Base-by-base conservation (phyloP, 2,113 vertebrate genomes). In the Colistium nudipinnis region DNA sequence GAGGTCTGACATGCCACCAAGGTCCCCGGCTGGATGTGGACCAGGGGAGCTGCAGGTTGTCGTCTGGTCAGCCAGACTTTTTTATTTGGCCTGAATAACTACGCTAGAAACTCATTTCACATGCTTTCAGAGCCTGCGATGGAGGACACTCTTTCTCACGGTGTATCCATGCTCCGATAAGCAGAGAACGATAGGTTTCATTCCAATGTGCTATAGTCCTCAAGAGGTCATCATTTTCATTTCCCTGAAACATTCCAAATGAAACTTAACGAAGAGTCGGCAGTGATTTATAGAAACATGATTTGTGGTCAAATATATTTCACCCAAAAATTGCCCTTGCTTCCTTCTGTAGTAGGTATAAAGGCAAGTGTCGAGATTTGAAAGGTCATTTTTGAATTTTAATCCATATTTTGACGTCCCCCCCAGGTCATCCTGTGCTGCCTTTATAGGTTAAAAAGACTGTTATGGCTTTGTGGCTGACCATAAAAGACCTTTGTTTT, bases 401-500 rank as follows among this genome's bases (percentile, higher is more conserved):
- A 70, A 81, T 78, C 65, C 70, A 49, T 77, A 67, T 56, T 70
- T 83, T 62, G 62, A 36, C 48, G 25, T n/a, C 25, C 62, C 62
- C 48, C 61, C 60, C 64, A 51, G 55, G 39, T 61, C 66, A 20
- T 60, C 70, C 31, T 45, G 61, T 8, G 10, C 20, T 17, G n/a
- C 28, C 70, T 77, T 84, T 69, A 61, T 57, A 71, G 63, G 74
- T 81, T 86, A 76, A 88, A 87, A 65, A 62, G 61, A 43, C 62
- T 70, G 45, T 77, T 78, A 70, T 35, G 59, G 64, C 49, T 77
- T 77, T 81, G 77, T 60, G 65, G 67, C 82, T 77, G 67, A 76
- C 82, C 78, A 74, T 60, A 63, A 78, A 85, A 70, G 44, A 75
- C 76, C 71, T 68, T 74, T 80, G 76, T 84, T 80, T 84, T 83